Evolutionary conservation across 2,888 invertebrate species (phyloP).

Genomic region (Boloria euphrosyne): DNA sequence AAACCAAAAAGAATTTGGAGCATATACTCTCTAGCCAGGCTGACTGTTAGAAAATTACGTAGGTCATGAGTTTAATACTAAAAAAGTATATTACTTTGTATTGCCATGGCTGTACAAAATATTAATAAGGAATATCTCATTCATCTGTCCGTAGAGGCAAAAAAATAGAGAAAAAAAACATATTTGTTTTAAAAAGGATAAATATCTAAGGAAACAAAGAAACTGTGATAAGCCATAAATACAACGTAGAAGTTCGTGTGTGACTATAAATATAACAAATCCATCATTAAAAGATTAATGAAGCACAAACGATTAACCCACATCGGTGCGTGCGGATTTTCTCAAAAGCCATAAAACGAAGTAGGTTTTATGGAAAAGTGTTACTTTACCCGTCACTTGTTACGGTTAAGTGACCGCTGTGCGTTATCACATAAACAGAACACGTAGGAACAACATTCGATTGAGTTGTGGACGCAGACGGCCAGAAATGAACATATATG

Average conservation of each 20-base stretch:
- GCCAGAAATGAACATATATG: slow-evolving; percentile 11
- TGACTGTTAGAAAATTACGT: too few species aligned
- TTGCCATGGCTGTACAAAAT: too few species aligned
- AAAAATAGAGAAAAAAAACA: too few species aligned
- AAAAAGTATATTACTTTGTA: too few species aligned
- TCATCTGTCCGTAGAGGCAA: too few species aligned
- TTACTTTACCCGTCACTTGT: background rate
- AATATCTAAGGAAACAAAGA: too few species aligned
- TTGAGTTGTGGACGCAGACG: background rate
- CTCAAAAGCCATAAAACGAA: slow-evolving; percentile 1
- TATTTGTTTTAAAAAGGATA: too few species aligned
- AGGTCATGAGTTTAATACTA: too few species aligned
- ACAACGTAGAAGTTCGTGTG: background rate
- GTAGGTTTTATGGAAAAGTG: background rate
- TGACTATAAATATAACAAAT: slow-evolving; percentile 1
- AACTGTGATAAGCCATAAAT: too few species aligned
- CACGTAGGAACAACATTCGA: slow-evolving; percentile 15
- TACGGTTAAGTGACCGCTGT: slow-evolving; percentile 5
- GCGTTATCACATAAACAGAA: slow-evolving; percentile 23
- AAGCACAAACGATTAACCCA: slow-evolving; percentile 19
- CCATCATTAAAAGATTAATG: slow-evolving; percentile 2
- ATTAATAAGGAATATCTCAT: too few species aligned
- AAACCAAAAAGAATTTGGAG: too few species aligned
- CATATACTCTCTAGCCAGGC: too few species aligned
- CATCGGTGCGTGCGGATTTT: slow-evolving; percentile 4